These are phyloP conservation scores for Drosophila subquinaria DNA, from an alignment of 2,888 invertebrate species.

Conservation along the genomic window DNA sequence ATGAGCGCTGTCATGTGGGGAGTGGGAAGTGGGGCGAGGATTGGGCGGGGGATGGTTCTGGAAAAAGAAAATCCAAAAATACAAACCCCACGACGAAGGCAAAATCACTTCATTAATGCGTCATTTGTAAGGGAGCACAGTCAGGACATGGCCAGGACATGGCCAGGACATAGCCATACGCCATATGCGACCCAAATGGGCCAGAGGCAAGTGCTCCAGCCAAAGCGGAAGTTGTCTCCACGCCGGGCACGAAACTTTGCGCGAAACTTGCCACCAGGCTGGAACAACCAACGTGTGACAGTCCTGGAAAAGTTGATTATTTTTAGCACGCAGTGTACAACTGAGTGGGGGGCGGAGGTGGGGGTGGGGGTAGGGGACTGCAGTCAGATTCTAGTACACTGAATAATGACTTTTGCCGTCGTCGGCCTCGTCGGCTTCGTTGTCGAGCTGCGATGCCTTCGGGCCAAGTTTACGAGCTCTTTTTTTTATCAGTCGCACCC, in stretches of 20 bases:
- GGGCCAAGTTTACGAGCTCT: slow-evolving; percentile 73
- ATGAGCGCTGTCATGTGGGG: slow-evolving; percentile 52
- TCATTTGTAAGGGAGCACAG: slow-evolving; percentile 77
- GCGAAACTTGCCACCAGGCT: slow-evolving; percentile 71
- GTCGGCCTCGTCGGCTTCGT: slow-evolving; percentile 24
- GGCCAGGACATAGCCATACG: slow-evolving; percentile 44
- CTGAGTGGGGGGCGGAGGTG: slow-evolving; percentile 10
- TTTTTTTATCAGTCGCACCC: slow-evolving; percentile 49
- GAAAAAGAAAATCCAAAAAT: slow-evolving; percentile 54
- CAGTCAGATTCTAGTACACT: slow-evolving; percentile 71
- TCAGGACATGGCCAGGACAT: slow-evolving; percentile 52
- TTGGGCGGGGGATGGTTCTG: slow-evolving; percentile 4
- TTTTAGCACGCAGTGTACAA: slow-evolving; percentile 64
- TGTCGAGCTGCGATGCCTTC: slow-evolving; percentile 55
- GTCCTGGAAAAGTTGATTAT: slow-evolving; percentile 82
- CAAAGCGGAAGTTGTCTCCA: slow-evolving; percentile 70
- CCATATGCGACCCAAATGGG: slow-evolving; percentile 55
- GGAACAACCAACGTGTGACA: slow-evolving; percentile 74
- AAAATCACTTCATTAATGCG: slow-evolving; percentile 85
- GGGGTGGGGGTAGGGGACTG: slow-evolving; percentile 24
- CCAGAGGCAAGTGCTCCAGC: slow-evolving; percentile 44
- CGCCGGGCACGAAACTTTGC: slow-evolving; percentile 67
- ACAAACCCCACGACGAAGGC: slow-evolving; percentile 61
- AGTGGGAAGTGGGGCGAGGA: neutral
- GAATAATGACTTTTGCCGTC: slow-evolving; percentile 79